These are phyloP conservation scores for Lagorchestes hirsutus DNA, from an alignment of 2,797 vertebrate genomes.

Conservation along the genomic window DNA sequence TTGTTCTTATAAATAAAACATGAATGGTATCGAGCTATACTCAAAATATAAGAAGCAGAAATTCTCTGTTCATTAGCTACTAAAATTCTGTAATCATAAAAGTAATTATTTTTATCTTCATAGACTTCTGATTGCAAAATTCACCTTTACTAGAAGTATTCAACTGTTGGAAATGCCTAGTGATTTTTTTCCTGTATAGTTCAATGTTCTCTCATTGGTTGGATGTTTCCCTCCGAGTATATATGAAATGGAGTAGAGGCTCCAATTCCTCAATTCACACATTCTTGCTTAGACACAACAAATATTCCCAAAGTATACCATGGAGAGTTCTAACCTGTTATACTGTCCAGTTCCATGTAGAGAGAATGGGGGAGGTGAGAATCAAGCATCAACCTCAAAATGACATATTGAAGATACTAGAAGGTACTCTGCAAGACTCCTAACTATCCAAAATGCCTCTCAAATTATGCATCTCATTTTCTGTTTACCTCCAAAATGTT, in stretches of 20 bases:
- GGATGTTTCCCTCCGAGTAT: not conserved
- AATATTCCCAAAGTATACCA: not conserved
- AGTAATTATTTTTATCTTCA: slow-evolving; percentile 10
- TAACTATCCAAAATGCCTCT: not conserved
- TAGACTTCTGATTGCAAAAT: slow-evolving; percentile 6
- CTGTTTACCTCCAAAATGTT: slow-evolving; percentile 93
- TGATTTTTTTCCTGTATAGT: not conserved
- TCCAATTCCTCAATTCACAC: not conserved
- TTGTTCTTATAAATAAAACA: slow-evolving; percentile 15
- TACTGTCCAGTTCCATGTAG: not conserved
- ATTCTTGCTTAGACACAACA: not conserved
- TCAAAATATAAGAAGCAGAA: slow-evolving; percentile 4
- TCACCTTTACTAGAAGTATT: not conserved
- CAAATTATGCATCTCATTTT: not conserved
- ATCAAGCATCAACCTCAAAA: not conserved
- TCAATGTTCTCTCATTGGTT: slow-evolving; percentile 4
- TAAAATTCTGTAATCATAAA: slow-evolving; percentile 14
- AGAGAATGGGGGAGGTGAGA: not conserved
- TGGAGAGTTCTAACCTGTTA: too few relatives aligned
- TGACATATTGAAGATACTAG: not conserved
- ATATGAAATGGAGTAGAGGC: not conserved
- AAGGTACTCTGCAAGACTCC: not conserved
- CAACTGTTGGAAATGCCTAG: not conserved
- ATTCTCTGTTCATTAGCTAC: not conserved
- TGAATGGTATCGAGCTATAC: not conserved